Conservation (phyloP, 1,140 invertebrate genomes). For the Drosophila fuyamai region DNA sequence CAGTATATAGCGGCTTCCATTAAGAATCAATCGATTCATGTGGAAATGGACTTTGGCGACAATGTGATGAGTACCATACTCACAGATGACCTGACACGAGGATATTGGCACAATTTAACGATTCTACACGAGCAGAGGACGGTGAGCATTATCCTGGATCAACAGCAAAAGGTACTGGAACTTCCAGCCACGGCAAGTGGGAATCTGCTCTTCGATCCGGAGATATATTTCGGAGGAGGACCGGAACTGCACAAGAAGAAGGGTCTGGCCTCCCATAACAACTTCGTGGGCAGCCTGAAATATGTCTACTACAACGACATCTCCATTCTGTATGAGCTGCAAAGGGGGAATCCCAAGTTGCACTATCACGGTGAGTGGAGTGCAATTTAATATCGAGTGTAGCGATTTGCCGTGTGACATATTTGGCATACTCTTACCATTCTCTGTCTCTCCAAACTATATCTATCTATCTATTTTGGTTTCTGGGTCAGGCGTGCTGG, state of each 20-base stretch:
- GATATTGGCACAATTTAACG: constrained; percentile 95
- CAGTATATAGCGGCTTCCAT: constrained; percentile 94
- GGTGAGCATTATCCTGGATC: constrained; percentile 91
- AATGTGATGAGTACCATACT: constrained; percentile 89
- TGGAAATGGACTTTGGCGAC: constrained; percentile 94
- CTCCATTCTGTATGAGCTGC: constrained; percentile 94
- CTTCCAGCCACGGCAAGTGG: constrained; percentile 89
- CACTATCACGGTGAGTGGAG: constrained; percentile 88
- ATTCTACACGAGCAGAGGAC: constrained; percentile 91
- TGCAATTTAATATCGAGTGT: constrained; percentile 42
- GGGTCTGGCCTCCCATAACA: constrained; percentile 90
- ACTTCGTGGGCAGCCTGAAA: constrained; percentile 94
- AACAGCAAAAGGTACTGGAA: constrained; percentile 88
- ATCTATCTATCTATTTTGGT: constrained; percentile 45
- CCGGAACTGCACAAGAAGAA: constrained; percentile 92
- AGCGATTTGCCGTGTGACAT: constrained; percentile 30
- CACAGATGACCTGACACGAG: constrained; percentile 89
- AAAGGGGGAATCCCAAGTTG: constrained; percentile 92
- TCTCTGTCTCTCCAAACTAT: neutral
- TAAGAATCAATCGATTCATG: constrained; percentile 90
- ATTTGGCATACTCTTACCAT: constrained; percentile 24
- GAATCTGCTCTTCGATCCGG: constrained; percentile 95
- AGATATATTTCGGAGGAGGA: constrained; percentile 95
- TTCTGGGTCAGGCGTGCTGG: constrained; percentile 87
- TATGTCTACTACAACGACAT: constrained; percentile 97